Conservation (phyloP, 1,140 invertebrate genomes). For the Prorops nasuta region DNA sequence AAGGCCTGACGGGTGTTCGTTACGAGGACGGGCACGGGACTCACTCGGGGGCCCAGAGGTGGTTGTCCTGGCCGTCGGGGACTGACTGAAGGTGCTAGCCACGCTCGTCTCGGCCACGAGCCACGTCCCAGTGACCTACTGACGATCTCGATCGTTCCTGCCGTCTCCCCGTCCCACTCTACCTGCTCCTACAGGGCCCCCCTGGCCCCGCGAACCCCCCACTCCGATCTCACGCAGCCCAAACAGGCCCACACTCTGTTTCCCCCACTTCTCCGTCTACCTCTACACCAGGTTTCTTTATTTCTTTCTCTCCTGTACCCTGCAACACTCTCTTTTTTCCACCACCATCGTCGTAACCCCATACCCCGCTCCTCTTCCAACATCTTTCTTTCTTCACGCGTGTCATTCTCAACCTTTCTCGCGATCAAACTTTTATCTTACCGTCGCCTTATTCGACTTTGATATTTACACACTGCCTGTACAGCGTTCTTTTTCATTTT, state of each 20-base stretch:
- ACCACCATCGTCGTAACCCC: too few relatives aligned
- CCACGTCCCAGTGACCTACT: constrained; percentile 56
- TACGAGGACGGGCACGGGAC: not conserved
- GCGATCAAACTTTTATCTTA: too few relatives aligned
- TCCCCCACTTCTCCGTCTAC: constrained; percentile 14
- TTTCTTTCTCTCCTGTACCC: constrained; percentile 11
- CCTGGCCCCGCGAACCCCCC: constrained; percentile 13
- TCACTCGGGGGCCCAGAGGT: constrained; percentile 33
- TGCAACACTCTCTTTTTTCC: not conserved
- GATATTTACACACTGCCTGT: too few relatives aligned
- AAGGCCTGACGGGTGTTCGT: too few relatives aligned
- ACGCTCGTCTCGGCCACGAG: constrained; percentile 39
- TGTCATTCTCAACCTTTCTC: too few relatives aligned
- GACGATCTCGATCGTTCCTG: constrained; percentile 31
- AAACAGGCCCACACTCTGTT: constrained; percentile 25
- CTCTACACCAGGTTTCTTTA: constrained; percentile 16
- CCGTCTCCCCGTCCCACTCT: constrained; percentile 14
- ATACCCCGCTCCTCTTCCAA: too few relatives aligned
- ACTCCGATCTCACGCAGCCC: constrained; percentile 11
- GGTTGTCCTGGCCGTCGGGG: constrained; percentile 46
- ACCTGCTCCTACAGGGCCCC: not conserved
- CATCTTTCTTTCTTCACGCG: constrained; percentile 1
- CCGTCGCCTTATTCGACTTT: too few relatives aligned
- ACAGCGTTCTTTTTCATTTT: too few relatives aligned
- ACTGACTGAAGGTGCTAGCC: constrained; percentile 41